Base-by-base conservation (phyloP, 1,140 invertebrate genomes). In the Leptinotarsa lineolata region DNA sequence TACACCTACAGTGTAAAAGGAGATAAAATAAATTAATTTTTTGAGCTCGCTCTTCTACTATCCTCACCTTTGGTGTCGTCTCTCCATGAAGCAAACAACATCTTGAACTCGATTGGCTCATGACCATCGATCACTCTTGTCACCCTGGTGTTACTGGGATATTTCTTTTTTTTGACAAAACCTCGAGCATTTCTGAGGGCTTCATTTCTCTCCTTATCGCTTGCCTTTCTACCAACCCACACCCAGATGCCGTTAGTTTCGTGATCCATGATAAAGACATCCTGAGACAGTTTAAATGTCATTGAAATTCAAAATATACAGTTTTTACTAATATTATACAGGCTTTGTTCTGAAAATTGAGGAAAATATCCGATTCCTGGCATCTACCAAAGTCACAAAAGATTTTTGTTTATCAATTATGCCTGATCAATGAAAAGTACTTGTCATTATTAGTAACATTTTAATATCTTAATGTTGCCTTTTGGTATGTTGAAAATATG, bases 221-320 rank as follows among this genome's bases (percentile, higher is more conserved):
- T 90, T 54, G 93, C 89, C 76, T 90, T 85, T 82, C 89, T 90
- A 0, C 96, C 96, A 8, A 96, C 92, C 96, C 96, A 98, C 2
- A 95, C 92, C 95, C 96, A 98, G 72, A 97, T 91, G 1, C 95
- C 95, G 2, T 92, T 90, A 11, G 87, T 86, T n/a, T 92, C 93
- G 78, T 94, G 93, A 83, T 97, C 95, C 44, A 98, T 86, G 71
- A 98, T 91, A 84, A 92, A 98, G 0, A 94, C 92, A 77, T 93
- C 91, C 91, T 94, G 82, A 59, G 83, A 45, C 3, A 59, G 39
- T 59, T 58, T 30, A 8, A 30, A 11, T 30, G 30, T 11, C 30
- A 30, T 11, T 30, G 8, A 18, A 82, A 78, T 16, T 68, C 70
- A 74, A 75, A 22, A 60, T 69, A 69, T 12, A 16, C 13, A 24